These are phyloP conservation scores for Chaetodon trifascialis DNA, from an alignment of 2,113 vertebrate species.

Conservation along the genomic window DNA sequence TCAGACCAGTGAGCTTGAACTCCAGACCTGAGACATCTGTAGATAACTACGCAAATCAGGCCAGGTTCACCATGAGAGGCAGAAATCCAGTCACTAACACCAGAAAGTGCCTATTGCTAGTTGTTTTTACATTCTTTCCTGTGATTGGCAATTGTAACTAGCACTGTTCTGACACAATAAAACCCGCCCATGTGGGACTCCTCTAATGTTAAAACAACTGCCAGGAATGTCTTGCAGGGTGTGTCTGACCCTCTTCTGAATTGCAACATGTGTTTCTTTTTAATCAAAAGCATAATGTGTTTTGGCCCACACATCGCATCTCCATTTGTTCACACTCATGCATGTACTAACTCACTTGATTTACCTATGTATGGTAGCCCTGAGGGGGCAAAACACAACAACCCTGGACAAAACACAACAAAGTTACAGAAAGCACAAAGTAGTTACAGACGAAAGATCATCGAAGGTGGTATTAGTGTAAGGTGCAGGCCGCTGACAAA, in stretches of 20 bases:
- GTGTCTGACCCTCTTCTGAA: slow-evolving; percentile 54
- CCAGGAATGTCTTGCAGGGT: slow-evolving; percentile 57
- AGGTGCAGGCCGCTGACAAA: background rate
- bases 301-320: slow-evolving; percentile 10
- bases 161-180: slow-evolving; percentile 44
- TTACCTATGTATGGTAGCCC: background rate
- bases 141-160: slow-evolving; percentile 15
- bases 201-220: slow-evolving; percentile 44
- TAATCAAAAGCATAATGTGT: slow-evolving; percentile 23
- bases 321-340: background rate
- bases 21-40: background rate
- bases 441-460: background rate
- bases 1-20: background rate
- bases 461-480: background rate
- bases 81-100: background rate
- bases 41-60: background rate
- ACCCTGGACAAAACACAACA: background rate
- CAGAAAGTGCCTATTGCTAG: background rate
- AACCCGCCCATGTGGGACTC: slow-evolving; percentile 37
- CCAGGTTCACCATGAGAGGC: background rate
- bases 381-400: background rate
- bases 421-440: background rate
- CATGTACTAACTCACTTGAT: background rate
- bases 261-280: slow-evolving; percentile 40
- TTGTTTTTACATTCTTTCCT: slow-evolving; percentile 16